Evolutionary conservation across 2,113 vertebrate species (phyloP), one percentile per base, ranked within the genome.

Genomic region (Neomonachus schauinslandi): DNA sequence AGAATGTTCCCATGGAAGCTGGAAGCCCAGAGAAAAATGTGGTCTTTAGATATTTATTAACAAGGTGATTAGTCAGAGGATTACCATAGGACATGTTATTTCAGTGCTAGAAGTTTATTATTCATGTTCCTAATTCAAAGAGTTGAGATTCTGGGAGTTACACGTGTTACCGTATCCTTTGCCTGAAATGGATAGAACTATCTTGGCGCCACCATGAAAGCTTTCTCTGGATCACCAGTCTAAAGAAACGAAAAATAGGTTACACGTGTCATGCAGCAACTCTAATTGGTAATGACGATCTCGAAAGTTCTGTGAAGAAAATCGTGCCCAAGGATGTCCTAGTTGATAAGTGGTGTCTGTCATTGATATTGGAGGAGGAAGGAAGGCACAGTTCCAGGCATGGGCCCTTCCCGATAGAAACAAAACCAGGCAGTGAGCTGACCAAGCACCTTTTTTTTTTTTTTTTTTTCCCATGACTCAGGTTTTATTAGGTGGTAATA

Each of bases 31-130:
- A 89, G 95, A 97, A 94, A 97, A 72, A 81, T 93, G 61, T 90
- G 67, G 77, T 93, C 94, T 97, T 97, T 93, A 95, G 98, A 76
- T 97, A 97, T 98, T 98, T 97, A 97, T 97, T 98, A 98, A 74
- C 91, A 97, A 97, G 94, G 59, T 91, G 76, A 98, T 98, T 97
- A 97, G 49, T 97, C 81, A 98, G 69, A 92, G 91, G 67, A 96
- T 98, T 97, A 98, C 13, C 55, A 28, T 55, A 82, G 84, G 83
- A 90, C 42, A 55, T 81, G n/a, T 63, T 96, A 92, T 96, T 97
- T 98, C 71, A 95, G 1, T 18, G 11, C 39, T 39, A 51, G 63
- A 67, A 72, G 8, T 91, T 95, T 91, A 57, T 97, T 94, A 84
- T 69, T 91, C 85, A 84, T 65, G 46, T 80, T 96, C 26, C 31